Evolutionary conservation across 2,888 invertebrate genomes (phyloP).

Genomic region (Gryllus longicercus): DNA sequence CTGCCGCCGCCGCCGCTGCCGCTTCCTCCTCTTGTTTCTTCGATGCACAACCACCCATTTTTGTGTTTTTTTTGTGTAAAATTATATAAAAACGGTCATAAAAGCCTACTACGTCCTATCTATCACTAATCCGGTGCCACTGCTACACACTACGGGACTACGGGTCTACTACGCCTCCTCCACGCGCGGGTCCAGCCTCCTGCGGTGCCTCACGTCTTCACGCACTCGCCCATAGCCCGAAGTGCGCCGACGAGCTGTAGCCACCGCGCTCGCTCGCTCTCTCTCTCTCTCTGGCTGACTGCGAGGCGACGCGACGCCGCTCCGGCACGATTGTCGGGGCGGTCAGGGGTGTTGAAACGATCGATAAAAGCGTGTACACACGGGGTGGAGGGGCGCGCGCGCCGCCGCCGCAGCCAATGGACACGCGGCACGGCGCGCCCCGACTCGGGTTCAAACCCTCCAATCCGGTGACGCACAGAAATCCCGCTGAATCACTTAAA

Average conservation of each 20-base stretch:
- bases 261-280: no score
- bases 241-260: not conserved
- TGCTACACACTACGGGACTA: not conserved
- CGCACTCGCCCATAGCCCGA: constrained; percentile 11
- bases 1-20: not conserved
- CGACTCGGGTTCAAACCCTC: not conserved
- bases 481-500: not conserved
- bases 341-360: not conserved
- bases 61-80: constrained; percentile 44
- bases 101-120: not conserved
- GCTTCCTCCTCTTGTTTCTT: constrained; percentile 69
- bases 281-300: not conserved
- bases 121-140: not conserved
- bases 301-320: not conserved
- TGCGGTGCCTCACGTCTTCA: not conserved
- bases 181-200: not conserved
- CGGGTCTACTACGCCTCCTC: not conserved
- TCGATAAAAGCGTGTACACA: constrained; percentile 8
- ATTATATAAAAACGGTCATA: not conserved
- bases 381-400: not conserved
- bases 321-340: not conserved
- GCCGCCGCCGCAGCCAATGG: not conserved
- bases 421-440: not conserved
- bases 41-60: constrained; percentile 84
- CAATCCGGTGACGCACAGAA: not conserved